These are phyloP conservation scores for Spinus pinus DNA, from an alignment of 2,797 vertebrate genomes.

Conservation along the genomic window DNA sequence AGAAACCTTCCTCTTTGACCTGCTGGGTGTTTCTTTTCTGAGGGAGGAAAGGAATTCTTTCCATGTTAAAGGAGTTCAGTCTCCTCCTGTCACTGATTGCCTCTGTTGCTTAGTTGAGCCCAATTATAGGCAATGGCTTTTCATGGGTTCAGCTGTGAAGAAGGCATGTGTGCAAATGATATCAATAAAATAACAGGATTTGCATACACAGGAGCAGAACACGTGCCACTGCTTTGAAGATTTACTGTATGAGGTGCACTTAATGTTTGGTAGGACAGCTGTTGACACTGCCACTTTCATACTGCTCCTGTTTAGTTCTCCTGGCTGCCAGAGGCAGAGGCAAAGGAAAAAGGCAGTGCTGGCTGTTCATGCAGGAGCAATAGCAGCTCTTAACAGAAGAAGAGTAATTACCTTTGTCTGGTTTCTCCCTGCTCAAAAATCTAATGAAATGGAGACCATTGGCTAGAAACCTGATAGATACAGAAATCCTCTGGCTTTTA, in stretches of 20 bases:
- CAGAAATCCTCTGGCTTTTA: not conserved
- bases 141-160: slow-evolving; percentile 3
- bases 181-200: slow-evolving; percentile 58
- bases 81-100: slow-evolving; percentile 58
- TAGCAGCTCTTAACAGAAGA: slow-evolving; percentile 68
- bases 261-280: slow-evolving; percentile 44
- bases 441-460: slow-evolving; percentile 29
- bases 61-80: slow-evolving; percentile 58
- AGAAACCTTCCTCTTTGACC: slow-evolving; percentile 69
- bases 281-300: slow-evolving; percentile 47
- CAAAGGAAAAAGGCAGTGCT: slow-evolving; percentile 65
- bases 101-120: slow-evolving; percentile 40
- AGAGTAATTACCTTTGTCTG: slow-evolving; percentile 74
- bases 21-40: slow-evolving; percentile 65
- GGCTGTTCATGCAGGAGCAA: slow-evolving; percentile 67
- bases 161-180: slow-evolving; percentile 48
- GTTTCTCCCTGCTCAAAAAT: slow-evolving; percentile 49
- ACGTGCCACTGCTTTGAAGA: slow-evolving; percentile 38
- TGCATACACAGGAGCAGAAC: not conserved
- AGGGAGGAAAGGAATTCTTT: slow-evolving; percentile 67
- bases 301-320: slow-evolving; percentile 38
- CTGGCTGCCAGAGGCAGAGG: slow-evolving; percentile 36
- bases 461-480: not conserved
- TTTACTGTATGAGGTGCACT: slow-evolving; percentile 49
- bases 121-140: slow-evolving; percentile 49